Conservation (phyloP, 37 sponge, comb jelly and placozoan genomes). For the Halisarca cf. caerulea region DNA sequence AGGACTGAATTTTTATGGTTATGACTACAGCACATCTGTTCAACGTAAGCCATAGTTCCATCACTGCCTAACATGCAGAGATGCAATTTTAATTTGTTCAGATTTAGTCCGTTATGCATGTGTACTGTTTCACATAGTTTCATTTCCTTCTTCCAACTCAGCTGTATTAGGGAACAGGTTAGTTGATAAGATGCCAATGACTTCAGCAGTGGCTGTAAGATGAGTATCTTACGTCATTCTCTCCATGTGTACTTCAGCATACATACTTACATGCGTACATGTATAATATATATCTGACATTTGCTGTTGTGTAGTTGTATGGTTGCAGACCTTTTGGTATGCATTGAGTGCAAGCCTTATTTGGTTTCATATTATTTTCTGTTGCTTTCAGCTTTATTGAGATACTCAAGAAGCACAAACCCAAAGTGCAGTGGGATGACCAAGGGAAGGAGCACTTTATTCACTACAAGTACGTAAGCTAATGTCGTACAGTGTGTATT, state of each 20-base stretch:
- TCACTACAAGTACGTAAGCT: slow-evolving; percentile 71
- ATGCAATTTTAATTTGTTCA: background rate
- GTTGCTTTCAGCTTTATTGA: slow-evolving; percentile 84
- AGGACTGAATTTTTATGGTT: slow-evolving; percentile 97
- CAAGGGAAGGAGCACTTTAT: slow-evolving; percentile 86
- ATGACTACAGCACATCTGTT: slow-evolving; percentile 70
- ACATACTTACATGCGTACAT: no score
- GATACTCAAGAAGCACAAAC: slow-evolving; percentile 76
- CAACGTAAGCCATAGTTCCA: slow-evolving; percentile 44
- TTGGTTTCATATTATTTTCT: no score
- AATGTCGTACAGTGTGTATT: background rate
- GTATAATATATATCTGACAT: no score
- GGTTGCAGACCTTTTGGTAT: no score
- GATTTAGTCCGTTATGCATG: no score
- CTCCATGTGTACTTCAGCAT: no score
- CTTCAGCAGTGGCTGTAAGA: no score
- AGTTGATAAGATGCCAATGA: no score
- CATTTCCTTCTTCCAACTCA: background rate
- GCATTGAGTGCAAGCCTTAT: no score
- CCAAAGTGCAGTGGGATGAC: slow-evolving; percentile 90
- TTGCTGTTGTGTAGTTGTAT: no score
- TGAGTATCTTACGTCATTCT: no score
- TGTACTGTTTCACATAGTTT: background rate
- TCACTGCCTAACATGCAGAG: no score
- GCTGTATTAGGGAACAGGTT: background rate